These are phyloP conservation scores for Aphyosemion australe DNA, from an alignment of 2,113 vertebrate species.

Conservation along the genomic window DNA sequence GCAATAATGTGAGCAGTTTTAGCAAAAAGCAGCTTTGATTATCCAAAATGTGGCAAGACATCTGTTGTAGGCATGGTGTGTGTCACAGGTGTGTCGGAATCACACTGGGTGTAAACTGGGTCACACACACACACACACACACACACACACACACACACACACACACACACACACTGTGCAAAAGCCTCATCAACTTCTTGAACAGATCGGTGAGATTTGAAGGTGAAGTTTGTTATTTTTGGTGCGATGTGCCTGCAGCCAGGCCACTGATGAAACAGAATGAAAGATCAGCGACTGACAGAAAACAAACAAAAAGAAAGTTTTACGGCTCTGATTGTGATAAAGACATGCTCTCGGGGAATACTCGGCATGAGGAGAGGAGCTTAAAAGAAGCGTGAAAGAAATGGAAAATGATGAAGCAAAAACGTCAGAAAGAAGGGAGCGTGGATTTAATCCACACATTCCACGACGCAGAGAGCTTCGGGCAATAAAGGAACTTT, in stretches of 20 bases:
- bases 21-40: slow-evolving; percentile 8
- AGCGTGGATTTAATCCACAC: slow-evolving; percentile 13
- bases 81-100: slow-evolving; percentile 49
- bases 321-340: slow-evolving; percentile 13
- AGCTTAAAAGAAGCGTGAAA: no score
- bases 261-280: slow-evolving; percentile 65
- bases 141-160: slow-evolving; percentile 6
- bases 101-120: slow-evolving; percentile 36
- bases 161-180: neutral
- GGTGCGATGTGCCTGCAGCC: slow-evolving; percentile 6
- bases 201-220: slow-evolving; percentile 7
- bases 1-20: no score
- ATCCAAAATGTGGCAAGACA: slow-evolving; percentile 27
- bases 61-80: slow-evolving; percentile 15
- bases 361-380: neutral
- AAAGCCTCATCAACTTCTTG: slow-evolving; percentile 15
- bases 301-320: slow-evolving; percentile 21
- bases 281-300: slow-evolving; percentile 53
- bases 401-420: neutral
- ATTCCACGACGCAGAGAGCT: no score
- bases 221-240: slow-evolving; percentile 2
- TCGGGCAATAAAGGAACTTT: neutral
- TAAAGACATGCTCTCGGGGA: slow-evolving; percentile 21
- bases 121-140: slow-evolving; percentile 25
- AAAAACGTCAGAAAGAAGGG: slow-evolving; percentile 17